Conservation (phyloP, 2,797 vertebrate genomes). For the Pipistrellus pipistrellus region DNA sequence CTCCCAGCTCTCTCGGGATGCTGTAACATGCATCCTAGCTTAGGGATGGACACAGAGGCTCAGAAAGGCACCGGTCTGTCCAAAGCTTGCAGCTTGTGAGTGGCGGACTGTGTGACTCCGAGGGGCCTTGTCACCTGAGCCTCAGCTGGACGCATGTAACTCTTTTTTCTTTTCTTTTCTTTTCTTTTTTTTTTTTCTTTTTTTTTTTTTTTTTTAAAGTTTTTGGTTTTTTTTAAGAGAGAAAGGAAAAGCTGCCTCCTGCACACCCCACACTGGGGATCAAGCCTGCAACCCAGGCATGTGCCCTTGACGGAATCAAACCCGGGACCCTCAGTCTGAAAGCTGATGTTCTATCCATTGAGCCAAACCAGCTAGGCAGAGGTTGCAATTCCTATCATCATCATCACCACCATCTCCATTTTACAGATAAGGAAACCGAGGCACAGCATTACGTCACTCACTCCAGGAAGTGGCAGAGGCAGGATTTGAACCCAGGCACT, state of each 20-base stretch:
- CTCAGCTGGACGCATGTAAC: too few species aligned
- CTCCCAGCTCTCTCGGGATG: not conserved
- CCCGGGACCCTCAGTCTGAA: too few species aligned
- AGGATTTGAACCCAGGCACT: not conserved
- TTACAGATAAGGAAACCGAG: not conserved
- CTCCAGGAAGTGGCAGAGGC: not conserved
- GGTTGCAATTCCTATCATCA: not conserved
- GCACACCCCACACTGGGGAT: too few species aligned
- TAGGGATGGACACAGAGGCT: not conserved
- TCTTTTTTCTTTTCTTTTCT: not conserved
- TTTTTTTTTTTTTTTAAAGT: too few species aligned
- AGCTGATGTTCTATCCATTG: too few species aligned
- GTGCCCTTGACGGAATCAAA: too few species aligned
- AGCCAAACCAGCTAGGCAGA: not conserved
- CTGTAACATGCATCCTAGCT: accelerated
- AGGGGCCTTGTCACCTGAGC: not conserved
- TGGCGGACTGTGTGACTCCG: not conserved
- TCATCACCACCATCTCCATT: not conserved
- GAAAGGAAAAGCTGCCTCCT: too few species aligned
- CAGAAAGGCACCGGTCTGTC: not conserved
- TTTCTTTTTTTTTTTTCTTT: too few species aligned
- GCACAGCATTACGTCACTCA: not conserved
- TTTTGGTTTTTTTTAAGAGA: too few species aligned
- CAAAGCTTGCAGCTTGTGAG: not conserved
- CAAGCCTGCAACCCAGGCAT: too few species aligned